Percentiles rank a stretch among this genome's conserved stretches.
Conservation (phyloP, 1,140 invertebrate species). For the Penaeus chinensis region DNA sequence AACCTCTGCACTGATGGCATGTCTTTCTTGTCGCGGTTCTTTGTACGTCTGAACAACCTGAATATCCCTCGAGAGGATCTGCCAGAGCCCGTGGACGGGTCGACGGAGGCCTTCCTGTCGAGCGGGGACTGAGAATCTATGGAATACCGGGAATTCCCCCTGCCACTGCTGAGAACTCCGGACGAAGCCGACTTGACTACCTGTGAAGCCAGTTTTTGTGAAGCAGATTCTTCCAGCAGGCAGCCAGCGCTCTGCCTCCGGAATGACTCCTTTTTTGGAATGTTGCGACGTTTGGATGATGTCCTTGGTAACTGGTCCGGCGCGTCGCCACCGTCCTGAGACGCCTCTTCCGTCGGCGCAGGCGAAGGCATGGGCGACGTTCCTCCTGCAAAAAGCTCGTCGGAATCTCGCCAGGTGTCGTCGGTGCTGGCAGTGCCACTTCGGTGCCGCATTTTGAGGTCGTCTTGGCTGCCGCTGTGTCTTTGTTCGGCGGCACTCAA, state of each 20-base stretch:
- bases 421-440: conserved; percentile 54
- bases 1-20: conserved; percentile 54
- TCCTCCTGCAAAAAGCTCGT: conserved; percentile 36
- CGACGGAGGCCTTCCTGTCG: conserved; percentile 36
- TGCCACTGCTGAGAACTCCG: conserved; percentile 29
- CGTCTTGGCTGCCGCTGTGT: conserved; percentile 15
- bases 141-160: conserved; percentile 33
- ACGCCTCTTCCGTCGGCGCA: conserved; percentile 31
- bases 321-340: conserved; percentile 26
- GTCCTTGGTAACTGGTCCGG: conserved; percentile 39
- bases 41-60: conserved; percentile 41
- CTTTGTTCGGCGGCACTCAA: conserved; percentile 6
- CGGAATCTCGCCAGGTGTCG: conserved; percentile 51
- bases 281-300: conserved; percentile 37
- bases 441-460: conserved; percentile 45
- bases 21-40: conserved; percentile 47
- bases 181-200: conserved; percentile 51
- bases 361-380: conserved; percentile 35
- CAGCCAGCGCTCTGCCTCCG: conserved; percentile 54
- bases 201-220: conserved; percentile 30
- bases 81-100: conserved; percentile 21
- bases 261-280: conserved; percentile 56
- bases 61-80: conserved; percentile 43
- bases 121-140: conserved; percentile 47
- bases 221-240: conserved; percentile 46